These are phyloP conservation scores for Sebastolobus altivelis DNA, from an alignment of 2,797 vertebrate genomes.

Conservation along the genomic window DNA sequence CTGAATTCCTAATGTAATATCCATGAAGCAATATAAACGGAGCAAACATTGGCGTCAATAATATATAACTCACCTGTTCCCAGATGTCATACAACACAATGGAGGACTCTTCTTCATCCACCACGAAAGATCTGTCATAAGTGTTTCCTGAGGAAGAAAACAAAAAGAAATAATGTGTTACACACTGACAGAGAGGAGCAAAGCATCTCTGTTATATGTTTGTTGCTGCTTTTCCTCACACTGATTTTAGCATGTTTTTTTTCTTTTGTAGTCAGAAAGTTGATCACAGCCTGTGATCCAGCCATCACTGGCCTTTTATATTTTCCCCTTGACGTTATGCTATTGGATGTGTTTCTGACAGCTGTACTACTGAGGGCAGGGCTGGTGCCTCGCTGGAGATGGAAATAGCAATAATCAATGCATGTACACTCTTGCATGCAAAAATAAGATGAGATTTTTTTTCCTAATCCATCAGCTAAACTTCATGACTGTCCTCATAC, in stretches of 20 bases:
- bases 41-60: conserved; percentile 14
- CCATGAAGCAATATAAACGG: conserved; percentile 6
- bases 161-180: conserved; percentile 35
- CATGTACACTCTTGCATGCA: conserved; percentile 29
- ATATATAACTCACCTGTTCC: conserved; percentile 91
- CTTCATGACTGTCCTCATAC: not conserved
- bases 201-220: conserved; percentile 2
- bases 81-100: conserved; percentile 96
- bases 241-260: conserved; percentile 12
- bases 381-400: conserved; percentile 43
- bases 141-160: conserved; percentile 88
- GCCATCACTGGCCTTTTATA: conserved; percentile 24
- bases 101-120: conserved; percentile 95
- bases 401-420: conserved; percentile 78
- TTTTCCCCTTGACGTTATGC: conserved; percentile 35
- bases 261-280: conserved; percentile 7
- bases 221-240: conserved; percentile 14
- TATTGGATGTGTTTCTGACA: conserved; percentile 47
- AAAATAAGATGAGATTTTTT: conserved; percentile 19
- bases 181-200: conserved; percentile 17
- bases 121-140: conserved; percentile 93
- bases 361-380: conserved; percentile 41
- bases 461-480: not conserved
- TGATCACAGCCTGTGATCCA: conserved; percentile 27
- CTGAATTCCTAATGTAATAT: not conserved